Evolutionary conservation across 2,797 vertebrate species (phyloP), one percentile per base, ranked within the genome.

Genomic region (Rhincodon typus): DNA sequence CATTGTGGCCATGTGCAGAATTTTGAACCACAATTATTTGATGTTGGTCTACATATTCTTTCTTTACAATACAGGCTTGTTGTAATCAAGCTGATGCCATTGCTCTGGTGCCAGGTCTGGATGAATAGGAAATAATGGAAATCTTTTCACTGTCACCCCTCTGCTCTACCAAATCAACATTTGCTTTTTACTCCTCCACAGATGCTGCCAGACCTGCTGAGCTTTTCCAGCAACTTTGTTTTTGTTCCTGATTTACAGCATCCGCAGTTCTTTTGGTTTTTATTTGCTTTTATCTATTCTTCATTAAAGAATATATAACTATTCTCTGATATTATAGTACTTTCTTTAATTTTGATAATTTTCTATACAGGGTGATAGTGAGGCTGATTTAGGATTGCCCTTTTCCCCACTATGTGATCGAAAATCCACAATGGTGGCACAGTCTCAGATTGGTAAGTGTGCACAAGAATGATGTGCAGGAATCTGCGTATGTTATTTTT

Each of bases 351-450:
- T 53, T 53, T 90, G 42, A 74, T 25, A 21, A 74, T 96, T 96
- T 97, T 34, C 93, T 94, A n/a, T 74, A 66, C 91, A 99, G 99
- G 99, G 99, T 96, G 99, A 99, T 97, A 99, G 99, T 97, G 99
- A 99, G 97, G 98, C 98, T 96, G 98, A 98, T 96, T 97, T 99
- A 79, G 99, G 99, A 66, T 98, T 99, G 97, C 98, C 99, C 0
- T 99, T 99, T 97, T 99, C 99, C 96, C 99, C 99, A 0, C 99
- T 99, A 38, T 99, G 99, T 96, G 99, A 99, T 96, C 98, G 99
- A 94, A 99, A 99, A 96, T 98, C 99, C 94, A 99, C 99, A 1
- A 98, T 99, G 98, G 99, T 99, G 67, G 99, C 99, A 72, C 99
- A 99, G 96, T 99, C 99, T 96, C 99, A 99, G 98, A 99, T 99